Evolutionary conservation across 2,888 invertebrate species (phyloP).

Genomic region (Eupsilia transversa): DNA sequence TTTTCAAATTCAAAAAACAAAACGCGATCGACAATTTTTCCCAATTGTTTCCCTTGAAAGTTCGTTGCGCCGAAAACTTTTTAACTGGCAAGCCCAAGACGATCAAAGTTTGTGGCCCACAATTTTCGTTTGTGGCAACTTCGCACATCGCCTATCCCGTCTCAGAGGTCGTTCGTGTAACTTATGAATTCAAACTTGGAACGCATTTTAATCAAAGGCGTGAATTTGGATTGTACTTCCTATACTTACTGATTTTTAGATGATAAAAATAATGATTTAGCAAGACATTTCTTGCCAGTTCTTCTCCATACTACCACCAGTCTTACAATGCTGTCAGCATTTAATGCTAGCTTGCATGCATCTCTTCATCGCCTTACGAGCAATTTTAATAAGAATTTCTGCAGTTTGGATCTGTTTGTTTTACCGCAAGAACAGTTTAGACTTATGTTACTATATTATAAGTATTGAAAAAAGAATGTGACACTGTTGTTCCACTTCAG

Average conservation of each 20-base stretch:
- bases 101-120: slow-evolving; percentile 32
- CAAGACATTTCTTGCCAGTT: background rate
- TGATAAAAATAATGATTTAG: background rate
- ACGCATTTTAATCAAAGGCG: background rate
- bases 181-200: slow-evolving; percentile 33
- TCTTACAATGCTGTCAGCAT: too few species aligned
- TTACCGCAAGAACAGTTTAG: too few species aligned
- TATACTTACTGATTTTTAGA: background rate
- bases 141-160: slow-evolving; percentile 36
- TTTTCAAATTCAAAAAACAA: slow-evolving; percentile 20
- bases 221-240: background rate
- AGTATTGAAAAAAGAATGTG: too few species aligned
- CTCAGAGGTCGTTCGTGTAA: slow-evolving; percentile 19
- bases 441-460: too few species aligned
- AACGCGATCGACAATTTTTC: slow-evolving; percentile 1
- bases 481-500: too few species aligned
- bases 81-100: slow-evolving; percentile 56
- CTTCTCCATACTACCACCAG: too few species aligned
- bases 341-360: too few species aligned
- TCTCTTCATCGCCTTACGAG: too few species aligned
- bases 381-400: too few species aligned
- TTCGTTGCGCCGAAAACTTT: slow-evolving; percentile 34
- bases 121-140: slow-evolving; percentile 55
- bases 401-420: too few species aligned
- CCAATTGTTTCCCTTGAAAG: slow-evolving; percentile 36